Evolutionary conservation across 2,888 invertebrate species (phyloP).

Genomic region (Beris morrisii): DNA sequence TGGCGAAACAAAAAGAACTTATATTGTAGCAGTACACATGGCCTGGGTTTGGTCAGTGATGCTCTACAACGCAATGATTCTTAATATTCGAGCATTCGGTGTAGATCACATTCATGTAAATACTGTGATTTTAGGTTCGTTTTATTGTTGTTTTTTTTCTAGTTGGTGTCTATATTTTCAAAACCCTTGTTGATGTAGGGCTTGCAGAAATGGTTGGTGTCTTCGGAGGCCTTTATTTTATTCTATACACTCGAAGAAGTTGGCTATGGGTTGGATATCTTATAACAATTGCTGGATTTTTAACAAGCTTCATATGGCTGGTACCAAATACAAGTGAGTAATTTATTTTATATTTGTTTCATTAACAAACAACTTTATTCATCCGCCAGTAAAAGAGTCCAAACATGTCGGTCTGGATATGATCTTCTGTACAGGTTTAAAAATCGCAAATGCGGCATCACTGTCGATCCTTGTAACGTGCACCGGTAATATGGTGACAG

Average conservation of each 20-base stretch:
- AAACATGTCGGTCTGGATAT: constrained; percentile 51
- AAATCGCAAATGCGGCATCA: constrained; percentile 52
- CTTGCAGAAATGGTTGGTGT: constrained; percentile 54
- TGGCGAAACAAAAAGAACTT: constrained; percentile 47
- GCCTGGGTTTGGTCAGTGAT: constrained; percentile 52
- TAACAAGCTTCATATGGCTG: constrained; percentile 51
- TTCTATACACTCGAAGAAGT: constrained; percentile 50
- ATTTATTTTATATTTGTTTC: not conserved
- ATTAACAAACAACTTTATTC: too few species aligned
- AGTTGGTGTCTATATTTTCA: not conserved
- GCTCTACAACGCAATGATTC: constrained; percentile 53
- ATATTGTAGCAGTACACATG: constrained; percentile 48
- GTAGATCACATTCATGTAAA: constrained; percentile 53
- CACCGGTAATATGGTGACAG: constrained; percentile 52
- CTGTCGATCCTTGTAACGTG: constrained; percentile 54
- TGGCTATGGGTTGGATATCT: constrained; percentile 53
- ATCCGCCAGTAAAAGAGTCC: constrained; percentile 43
- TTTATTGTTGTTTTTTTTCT: not conserved
- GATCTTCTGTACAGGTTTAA: constrained; percentile 51
- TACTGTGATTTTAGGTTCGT: constrained; percentile 52
- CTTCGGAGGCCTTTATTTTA: constrained; percentile 52
- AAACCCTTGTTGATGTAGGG: constrained; percentile 40
- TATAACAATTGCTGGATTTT: constrained; percentile 47
- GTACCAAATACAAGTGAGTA: constrained; percentile 49
- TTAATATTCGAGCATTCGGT: constrained; percentile 55